A percentile compares a stretch with the other conserved stretches of the same genome.
phyloP scores from a whole-genome alignment of 2,113 vertebrate species.

The Triplophysa tibetana region DNA sequence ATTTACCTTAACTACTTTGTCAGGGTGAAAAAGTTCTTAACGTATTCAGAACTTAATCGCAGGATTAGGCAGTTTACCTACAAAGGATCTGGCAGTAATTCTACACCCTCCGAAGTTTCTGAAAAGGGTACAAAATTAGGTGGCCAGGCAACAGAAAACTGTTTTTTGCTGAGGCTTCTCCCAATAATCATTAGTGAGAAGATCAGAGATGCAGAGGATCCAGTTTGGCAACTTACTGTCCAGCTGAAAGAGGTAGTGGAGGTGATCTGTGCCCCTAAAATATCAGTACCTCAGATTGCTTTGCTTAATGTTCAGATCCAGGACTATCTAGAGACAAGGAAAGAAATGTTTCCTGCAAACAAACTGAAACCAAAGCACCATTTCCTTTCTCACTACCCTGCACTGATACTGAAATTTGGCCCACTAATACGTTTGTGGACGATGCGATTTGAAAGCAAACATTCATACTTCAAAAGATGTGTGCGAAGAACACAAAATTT shows the following conservation, averaged over 20 bases:
- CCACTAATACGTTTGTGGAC: constrained; percentile 45
- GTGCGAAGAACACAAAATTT: constrained; percentile 43
- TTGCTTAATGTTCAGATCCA: constrained; percentile 34
- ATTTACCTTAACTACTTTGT: constrained; percentile 34
- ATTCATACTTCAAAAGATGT: constrained; percentile 52
- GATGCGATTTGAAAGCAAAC: constrained; percentile 49
- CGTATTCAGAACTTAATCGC: constrained; percentile 35
- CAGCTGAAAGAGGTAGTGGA: constrained; percentile 44
- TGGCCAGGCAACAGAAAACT: constrained; percentile 53
- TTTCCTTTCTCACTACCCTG: constrained; percentile 41
- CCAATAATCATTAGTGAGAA: constrained; percentile 49
- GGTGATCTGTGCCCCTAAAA: constrained; percentile 45
- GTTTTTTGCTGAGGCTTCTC: constrained; percentile 44
- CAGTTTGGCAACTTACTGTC: constrained; percentile 40
- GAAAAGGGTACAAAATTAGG: constrained; percentile 44
- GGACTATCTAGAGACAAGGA: constrained; percentile 52
- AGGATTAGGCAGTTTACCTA: constrained; percentile 35
- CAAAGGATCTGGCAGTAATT: constrained; percentile 32
- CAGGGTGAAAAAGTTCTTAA: constrained; percentile 42
- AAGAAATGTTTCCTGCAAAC: constrained; percentile 36
- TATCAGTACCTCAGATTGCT: constrained; percentile 35
- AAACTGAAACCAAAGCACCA: constrained; percentile 51
- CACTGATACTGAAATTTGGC: constrained; percentile 46
- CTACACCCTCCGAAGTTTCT: constrained; percentile 25
- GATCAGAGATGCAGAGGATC: constrained; percentile 35